Evolutionary conservation across 2,113 vertebrate species (phyloP).

Genomic region (Tragelaphus buxtoni): DNA sequence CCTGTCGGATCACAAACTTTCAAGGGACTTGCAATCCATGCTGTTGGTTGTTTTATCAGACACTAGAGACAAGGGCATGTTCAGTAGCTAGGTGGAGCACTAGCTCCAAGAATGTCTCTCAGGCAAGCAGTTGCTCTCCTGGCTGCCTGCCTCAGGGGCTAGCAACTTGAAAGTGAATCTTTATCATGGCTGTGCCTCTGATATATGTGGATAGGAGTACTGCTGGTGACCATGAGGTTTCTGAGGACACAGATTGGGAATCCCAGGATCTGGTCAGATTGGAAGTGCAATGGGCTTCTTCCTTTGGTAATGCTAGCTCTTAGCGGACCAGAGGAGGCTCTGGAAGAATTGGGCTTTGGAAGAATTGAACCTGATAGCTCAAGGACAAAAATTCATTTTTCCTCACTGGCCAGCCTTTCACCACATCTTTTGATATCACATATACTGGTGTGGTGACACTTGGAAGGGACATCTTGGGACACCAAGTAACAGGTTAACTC

Average conservation of each 20-base stretch:
- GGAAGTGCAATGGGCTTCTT: background rate
- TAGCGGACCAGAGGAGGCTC: background rate
- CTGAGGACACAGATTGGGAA: background rate
- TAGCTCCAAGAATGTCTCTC: background rate
- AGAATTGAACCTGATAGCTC: background rate
- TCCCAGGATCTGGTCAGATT: background rate
- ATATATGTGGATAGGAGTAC: background rate
- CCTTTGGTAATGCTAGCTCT: background rate
- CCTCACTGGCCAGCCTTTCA: background rate
- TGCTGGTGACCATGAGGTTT: background rate
- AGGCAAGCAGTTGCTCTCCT: background rate
- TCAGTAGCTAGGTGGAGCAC: background rate
- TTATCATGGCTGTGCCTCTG: rapidly evolving
- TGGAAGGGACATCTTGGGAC: background rate
- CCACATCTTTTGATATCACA: background rate
- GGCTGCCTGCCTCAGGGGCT: background rate
- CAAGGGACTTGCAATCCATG: background rate
- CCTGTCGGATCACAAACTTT: background rate
- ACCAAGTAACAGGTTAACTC: background rate
- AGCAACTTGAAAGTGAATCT: background rate
- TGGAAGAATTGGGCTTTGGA: background rate
- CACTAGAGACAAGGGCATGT: background rate
- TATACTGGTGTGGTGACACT: background rate
- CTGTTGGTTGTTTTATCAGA: background rate
- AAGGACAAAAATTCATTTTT: background rate